Base-by-base conservation (phyloP, 2,113 vertebrate species). In the Sakesphorus luctuosus region DNA sequence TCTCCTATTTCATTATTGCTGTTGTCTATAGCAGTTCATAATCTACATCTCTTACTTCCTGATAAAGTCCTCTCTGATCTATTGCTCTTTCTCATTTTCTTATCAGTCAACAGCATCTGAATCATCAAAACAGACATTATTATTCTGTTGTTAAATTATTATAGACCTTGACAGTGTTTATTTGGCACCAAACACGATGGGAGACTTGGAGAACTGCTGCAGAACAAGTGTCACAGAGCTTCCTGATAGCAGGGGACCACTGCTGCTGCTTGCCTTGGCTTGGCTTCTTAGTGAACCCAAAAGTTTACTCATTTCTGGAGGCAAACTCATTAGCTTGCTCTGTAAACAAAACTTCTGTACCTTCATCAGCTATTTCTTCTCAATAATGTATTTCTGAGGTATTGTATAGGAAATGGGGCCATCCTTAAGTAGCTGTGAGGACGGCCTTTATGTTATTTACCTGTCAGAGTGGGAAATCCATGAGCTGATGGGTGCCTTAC, bases 91-190 rank as follows among this genome's bases (percentile, higher is more conserved):
- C 4, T 59, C 31, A 24, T 31, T 18, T 47, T 68, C 18, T 61
- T 13, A 13, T 38, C 0, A 0, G 8, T 56, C n/a, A 65, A 35
- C 29, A 76, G 9, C 21, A 63, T 33, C n/a, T 28, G 38, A 63
- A 33, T 75, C 17, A 29, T 36, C 36, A 56, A n/a, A 92, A 44
- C 11, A 55, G 29, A 31, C 12, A 29, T 10, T 49, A 2, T 65
- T 66, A 68, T 33, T 38, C 35, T 33, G 15, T 59, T 67, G 4
- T 50, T 49, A 79, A 75, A 59, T 59, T 4, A 35, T 11, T 67
- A 29, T 31, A 68, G 49, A 79, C 11, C 2, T 53, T 36, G 62
- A 9, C 1, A 1, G 13, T 59, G 35, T 50, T 40, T 44, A 2
- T 53, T 65, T 89, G 44, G 7, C 15, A 75, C 55, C 25, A 59